Percentiles rank a stretch among this genome's conserved stretches.
These are phyloP conservation scores for Nephila pilipes DNA, from an alignment of 1,140 invertebrate genomes.

Conservation along the genomic window DNA sequence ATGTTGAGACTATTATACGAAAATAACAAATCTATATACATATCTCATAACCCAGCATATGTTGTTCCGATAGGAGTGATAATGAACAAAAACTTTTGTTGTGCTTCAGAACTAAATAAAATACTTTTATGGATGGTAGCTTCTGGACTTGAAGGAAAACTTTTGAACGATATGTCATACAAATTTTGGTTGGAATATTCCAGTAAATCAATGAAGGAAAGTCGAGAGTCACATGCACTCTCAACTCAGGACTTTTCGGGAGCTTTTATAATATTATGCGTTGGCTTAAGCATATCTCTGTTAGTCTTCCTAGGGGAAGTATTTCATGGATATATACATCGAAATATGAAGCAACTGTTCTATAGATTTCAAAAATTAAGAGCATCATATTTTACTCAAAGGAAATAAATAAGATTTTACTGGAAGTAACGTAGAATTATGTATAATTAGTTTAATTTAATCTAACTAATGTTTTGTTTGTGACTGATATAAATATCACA, in stretches of 20 bases:
- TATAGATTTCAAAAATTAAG: no score
- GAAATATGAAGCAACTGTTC: no score
- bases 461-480: no score
- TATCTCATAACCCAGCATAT: not conserved
- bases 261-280: not conserved
- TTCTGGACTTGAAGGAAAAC: not conserved
- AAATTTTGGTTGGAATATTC: not conserved
- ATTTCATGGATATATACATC: not conserved
- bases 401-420: no score
- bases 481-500: no score
- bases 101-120: not conserved
- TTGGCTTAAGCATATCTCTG: not conserved
- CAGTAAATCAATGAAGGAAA: not conserved
- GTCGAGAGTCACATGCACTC: not conserved
- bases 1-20: not conserved
- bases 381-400: no score
- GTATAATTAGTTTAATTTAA: no score
- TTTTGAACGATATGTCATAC: not conserved
- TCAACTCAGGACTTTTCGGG: not conserved
- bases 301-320: not conserved
- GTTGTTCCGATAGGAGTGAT: not conserved
- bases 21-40: fast-evolving
- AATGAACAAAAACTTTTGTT: no score
- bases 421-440: no score
- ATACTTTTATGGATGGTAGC: not conserved